Evolutionary conservation across 2,797 vertebrate genomes (phyloP), one percentile per base, ranked within the genome.

Genomic region (Pteropus rufus): DNA sequence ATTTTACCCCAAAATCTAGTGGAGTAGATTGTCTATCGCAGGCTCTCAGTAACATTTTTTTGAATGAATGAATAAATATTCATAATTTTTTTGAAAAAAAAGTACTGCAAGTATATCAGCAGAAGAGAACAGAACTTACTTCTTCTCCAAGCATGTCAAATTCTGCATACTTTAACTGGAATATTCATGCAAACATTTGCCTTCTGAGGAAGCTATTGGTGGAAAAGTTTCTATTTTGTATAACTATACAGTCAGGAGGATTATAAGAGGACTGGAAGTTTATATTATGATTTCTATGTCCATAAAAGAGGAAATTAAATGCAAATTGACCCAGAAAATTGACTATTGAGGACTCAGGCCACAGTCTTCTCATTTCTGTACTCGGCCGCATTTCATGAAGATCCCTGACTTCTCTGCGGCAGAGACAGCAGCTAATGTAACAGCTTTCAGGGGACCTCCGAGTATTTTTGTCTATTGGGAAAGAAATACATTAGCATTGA

Each of bases 261-360:
- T 60, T 75, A 36, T 31, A 72, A 80, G 31, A 12, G 11, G 5
- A 24, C 58, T 64, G 5, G 26, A 23, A 79, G n/a, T 58, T 93
- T 39, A 82, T 76, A 31, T 81, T 92, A 67, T 88, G 31, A 90
- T 79, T 92, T 95, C 19, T 89, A 70, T 39, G 69, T 90, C 92
- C 82, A 89, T 72, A 82, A 95, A 84, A 34, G 60, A 95, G 41
- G 41, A 92, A 91, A 89, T 70, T 70, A 97, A 92, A n/a, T 65
- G 16, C 21, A 56, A 87, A 86, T 26, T 88, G 39, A 79, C 7
- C 81, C 69, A 70, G 9, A 69, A 44, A 60, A 87, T 15, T 89
- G 69, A 21, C 8, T 90, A 4, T 49, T 1, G 3, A 93, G 18
- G 29, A 21, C 24, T 88, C 34, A 54, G 10, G 58, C 29, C 26